phyloP scores from a whole-genome alignment of 2,888 invertebrate species.

The Xestia ashworthii region DNA sequence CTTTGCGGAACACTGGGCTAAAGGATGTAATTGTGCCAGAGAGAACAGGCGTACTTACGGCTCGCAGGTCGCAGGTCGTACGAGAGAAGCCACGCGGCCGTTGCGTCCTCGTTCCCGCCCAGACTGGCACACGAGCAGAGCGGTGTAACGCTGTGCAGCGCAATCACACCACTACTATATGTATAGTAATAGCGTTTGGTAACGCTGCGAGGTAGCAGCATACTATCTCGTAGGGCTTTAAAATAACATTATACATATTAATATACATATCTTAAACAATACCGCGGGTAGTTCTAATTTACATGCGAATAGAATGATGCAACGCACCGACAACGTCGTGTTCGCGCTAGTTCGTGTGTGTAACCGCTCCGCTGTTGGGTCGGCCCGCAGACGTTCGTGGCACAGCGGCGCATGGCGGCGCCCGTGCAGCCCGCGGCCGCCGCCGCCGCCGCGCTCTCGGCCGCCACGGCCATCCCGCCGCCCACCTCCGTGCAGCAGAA shows the following conservation, averaged over 20 bases:
- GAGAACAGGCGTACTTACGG: not conserved
- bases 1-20: too few species aligned
- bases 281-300: not conserved
- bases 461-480: conserved; percentile 88
- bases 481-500: conserved; percentile 88
- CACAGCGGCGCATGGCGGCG: conserved; percentile 87
- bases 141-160: not conserved
- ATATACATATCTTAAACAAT: not conserved
- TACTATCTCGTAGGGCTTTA: not conserved
- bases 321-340: not conserved
- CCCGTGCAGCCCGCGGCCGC: conserved; percentile 89
- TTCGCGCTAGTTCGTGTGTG: too few species aligned
- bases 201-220: not conserved
- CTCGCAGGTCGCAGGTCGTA: not conserved
- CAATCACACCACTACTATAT: not conserved
- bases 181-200: not conserved
- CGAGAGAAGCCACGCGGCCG: not conserved
- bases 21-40: not conserved
- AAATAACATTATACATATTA: not conserved
- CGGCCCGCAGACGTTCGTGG: conserved; percentile 83
- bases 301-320: not conserved
- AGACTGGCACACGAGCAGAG: not conserved
- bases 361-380: too few species aligned
- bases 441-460: conserved; percentile 87
- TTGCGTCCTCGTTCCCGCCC: not conserved